A percentile compares a stretch with the other conserved stretches of the same genome.
These are phyloP conservation scores for Hydrocynus forskahlii DNA, from an alignment of 2,797 vertebrate species.

Conservation along the genomic window DNA sequence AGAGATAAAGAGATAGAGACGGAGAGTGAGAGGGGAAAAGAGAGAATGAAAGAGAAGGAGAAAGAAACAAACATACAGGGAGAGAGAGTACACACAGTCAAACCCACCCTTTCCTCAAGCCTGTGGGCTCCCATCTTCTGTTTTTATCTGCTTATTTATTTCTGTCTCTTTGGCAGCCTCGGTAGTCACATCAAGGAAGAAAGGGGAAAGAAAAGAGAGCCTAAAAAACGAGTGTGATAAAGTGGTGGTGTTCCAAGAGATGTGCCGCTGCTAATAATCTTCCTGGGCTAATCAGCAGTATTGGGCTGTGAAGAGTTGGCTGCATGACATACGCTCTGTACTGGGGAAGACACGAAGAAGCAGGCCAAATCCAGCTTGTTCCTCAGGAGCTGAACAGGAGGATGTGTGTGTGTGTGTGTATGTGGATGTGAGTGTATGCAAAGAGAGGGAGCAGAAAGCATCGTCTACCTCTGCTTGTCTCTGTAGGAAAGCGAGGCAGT, in stretches of 20 bases:
- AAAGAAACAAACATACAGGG: slow-evolving; percentile 26
- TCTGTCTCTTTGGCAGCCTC: slow-evolving; percentile 73
- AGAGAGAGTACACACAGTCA: not conserved
- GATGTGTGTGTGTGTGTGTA: slow-evolving; percentile 3
- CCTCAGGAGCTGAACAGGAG: slow-evolving; percentile 70
- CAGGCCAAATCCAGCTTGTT: slow-evolving; percentile 86
- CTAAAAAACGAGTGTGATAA: slow-evolving; percentile 42
- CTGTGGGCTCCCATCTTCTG: slow-evolving; percentile 20
- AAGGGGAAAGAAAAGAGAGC: slow-evolving; percentile 73
- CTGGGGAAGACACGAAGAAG: slow-evolving; percentile 76
- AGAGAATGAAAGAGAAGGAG: no score
- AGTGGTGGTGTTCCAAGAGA: slow-evolving; percentile 79
- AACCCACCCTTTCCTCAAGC: slow-evolving; percentile 3
- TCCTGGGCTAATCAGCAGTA: slow-evolving; percentile 86
- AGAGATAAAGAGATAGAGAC: slow-evolving; percentile 71
- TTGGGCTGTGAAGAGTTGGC: slow-evolving; percentile 85
- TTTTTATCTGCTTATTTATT: slow-evolving; percentile 60
- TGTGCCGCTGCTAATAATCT: slow-evolving; percentile 93
- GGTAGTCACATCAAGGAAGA: slow-evolving; percentile 71
- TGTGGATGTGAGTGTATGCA: not conserved
- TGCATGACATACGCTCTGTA: slow-evolving; percentile 82
- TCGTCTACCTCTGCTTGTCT: slow-evolving; percentile 69
- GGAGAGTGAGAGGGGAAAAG: slow-evolving; percentile 62
- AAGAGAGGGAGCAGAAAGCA: slow-evolving; percentile 61
- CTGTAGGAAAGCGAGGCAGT: slow-evolving; percentile 37